These are phyloP conservation scores for Anser brachyrhynchus DNA, from an alignment of 2,113 vertebrate genomes.

Conservation along the genomic window DNA sequence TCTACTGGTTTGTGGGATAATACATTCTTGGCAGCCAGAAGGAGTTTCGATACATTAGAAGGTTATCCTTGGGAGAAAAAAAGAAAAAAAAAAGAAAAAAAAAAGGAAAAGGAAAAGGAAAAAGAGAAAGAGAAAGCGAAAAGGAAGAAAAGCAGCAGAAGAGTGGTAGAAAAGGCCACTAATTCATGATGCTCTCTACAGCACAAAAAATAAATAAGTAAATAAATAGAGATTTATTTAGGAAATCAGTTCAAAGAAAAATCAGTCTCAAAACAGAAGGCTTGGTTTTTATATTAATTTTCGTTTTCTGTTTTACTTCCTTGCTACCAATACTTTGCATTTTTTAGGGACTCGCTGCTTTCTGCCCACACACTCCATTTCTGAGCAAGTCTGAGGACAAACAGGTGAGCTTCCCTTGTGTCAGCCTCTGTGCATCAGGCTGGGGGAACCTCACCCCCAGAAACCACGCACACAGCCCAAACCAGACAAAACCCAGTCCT, in stretches of 20 bases:
- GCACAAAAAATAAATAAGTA: neutral
- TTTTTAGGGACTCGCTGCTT: neutral
- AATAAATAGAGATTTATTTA: neutral
- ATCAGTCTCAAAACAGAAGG: neutral
- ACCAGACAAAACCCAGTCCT: neutral
- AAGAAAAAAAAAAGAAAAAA: neutral
- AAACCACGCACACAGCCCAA: rapidly evolving
- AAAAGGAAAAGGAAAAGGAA: neutral
- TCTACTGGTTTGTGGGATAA: constrained; percentile 80
- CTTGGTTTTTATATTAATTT: neutral
- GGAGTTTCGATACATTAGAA: constrained; percentile 74
- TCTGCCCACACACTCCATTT: neutral
- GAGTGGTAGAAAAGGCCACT: neutral
- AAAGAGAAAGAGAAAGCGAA: neutral
- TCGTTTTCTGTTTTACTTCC: neutral
- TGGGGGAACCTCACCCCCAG: neutral
- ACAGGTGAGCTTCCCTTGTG: neutral
- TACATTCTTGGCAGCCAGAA: constrained; percentile 78
- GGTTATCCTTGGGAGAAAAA: constrained; percentile 61
- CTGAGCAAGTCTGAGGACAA: neutral
- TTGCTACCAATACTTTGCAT: neutral
- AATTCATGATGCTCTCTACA: constrained; percentile 18
- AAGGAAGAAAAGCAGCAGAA: neutral
- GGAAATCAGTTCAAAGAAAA: constrained; percentile 11
- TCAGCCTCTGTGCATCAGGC: neutral